These are phyloP conservation scores for Campoplex capitator DNA, from an alignment of 2,888 invertebrate species.

Conservation along the genomic window DNA sequence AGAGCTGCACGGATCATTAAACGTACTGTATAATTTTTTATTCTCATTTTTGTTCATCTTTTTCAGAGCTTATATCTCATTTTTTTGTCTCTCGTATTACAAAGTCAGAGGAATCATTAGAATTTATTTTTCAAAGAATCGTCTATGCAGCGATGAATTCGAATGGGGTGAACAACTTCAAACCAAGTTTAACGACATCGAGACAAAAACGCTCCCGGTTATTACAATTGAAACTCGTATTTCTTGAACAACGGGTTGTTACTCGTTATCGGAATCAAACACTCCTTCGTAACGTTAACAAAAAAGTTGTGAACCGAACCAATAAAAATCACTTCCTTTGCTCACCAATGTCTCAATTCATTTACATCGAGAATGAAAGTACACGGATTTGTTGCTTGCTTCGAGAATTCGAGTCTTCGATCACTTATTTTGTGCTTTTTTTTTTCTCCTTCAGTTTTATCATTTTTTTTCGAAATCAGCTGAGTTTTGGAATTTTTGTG, in stretches of 20 bases:
- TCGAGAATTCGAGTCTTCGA: not conserved
- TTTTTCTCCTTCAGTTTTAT: not conserved
- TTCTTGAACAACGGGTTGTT: not conserved
- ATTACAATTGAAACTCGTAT: not conserved
- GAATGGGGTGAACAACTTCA: constrained; percentile 19
- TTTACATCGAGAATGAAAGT: not conserved
- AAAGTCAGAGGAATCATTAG: constrained; percentile 50
- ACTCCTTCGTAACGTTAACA: not conserved
- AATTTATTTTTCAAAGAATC: constrained; percentile 46
- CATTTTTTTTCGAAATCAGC: not conserved
- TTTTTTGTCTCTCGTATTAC: constrained; percentile 7
- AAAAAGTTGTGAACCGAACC: not conserved
- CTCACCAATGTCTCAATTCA: not conserved
- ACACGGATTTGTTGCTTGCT: not conserved
- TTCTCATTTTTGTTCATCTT: not conserved
- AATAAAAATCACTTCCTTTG: not conserved
- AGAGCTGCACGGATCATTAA: constrained; percentile 47
- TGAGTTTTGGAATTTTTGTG: too few relatives aligned
- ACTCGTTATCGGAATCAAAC: not conserved
- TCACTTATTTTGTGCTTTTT: not conserved
- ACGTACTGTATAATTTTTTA: constrained; percentile 23
- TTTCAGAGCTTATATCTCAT: not conserved
- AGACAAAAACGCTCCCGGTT: not conserved
- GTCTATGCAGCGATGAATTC: constrained; percentile 50
- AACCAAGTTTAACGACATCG: constrained; percentile 52